Conservation (phyloP, 2,888 invertebrate species). For the Lasioglossum malachurum region DNA sequence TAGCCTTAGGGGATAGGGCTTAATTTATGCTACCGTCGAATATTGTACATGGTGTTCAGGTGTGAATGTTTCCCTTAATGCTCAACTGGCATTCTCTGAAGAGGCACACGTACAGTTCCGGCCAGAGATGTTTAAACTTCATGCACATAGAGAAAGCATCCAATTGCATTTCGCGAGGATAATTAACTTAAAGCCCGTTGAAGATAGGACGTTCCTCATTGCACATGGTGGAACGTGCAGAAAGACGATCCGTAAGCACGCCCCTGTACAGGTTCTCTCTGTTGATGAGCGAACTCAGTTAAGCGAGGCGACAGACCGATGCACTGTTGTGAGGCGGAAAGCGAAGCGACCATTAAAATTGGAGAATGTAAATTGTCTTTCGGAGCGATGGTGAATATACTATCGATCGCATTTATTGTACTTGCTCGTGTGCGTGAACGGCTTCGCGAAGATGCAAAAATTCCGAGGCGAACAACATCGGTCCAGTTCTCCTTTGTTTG, state of each 20-base stretch:
- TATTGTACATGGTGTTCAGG: not conserved
- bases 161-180: not conserved
- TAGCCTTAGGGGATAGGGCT: no score
- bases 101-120: not conserved
- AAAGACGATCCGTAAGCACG: not conserved
- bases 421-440: not conserved
- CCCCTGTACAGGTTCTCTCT: not conserved
- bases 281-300: slow-evolving; percentile 30
- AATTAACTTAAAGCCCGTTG: slow-evolving; percentile 35
- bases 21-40: not conserved
- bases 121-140: not conserved
- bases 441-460: not conserved
- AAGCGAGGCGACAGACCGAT: slow-evolving; percentile 10
- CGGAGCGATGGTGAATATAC: not conserved
- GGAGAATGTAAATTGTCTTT: slow-evolving; percentile 1
- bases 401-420: not conserved
- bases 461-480: not conserved
- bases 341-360: not conserved
- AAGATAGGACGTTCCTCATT: not conserved
- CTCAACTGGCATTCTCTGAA: not conserved
- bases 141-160: not conserved
- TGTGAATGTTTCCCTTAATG: not conserved
- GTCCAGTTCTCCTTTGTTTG: not conserved
- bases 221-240: not conserved
- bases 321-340: not conserved